Evolutionary conservation across 2,888 invertebrate genomes (phyloP).

Genomic region (Flexamia atlantica): DNA sequence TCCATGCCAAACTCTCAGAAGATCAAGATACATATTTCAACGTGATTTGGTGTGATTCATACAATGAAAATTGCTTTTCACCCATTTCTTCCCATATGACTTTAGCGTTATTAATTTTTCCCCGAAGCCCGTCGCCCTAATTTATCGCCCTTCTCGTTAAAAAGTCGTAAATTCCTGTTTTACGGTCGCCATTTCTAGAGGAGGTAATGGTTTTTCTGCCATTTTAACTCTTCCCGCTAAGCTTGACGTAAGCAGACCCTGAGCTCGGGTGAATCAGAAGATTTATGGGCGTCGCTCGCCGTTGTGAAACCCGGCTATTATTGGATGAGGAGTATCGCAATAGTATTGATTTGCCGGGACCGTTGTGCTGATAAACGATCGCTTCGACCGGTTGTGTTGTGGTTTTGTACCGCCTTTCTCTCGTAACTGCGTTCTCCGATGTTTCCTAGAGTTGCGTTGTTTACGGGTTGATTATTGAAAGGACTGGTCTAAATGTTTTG

Average conservation of each 20-base stretch:
- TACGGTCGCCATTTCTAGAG: background rate
- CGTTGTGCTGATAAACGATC: background rate
- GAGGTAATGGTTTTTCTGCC: background rate
- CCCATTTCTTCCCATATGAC: too few species aligned
- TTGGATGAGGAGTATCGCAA: slow-evolving; percentile 3
- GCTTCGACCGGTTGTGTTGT: too few species aligned
- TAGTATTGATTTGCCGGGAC: background rate
- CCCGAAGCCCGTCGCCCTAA: background rate
- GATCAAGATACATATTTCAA: too few species aligned
- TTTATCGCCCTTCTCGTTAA: background rate
- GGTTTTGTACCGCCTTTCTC: too few species aligned
- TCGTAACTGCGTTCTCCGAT: too few species aligned
- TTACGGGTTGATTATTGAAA: too few species aligned
- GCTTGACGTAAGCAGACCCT: background rate
- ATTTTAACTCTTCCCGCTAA: background rate
- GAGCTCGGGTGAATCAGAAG: slow-evolving; percentile 20
- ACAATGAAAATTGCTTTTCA: too few species aligned
- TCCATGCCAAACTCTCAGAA: too few species aligned
- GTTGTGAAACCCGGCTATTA: background rate
- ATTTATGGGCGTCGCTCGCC: background rate
- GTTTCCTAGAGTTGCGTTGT: too few species aligned
- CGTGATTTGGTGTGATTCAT: too few species aligned
- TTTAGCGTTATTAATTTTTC: background rate
- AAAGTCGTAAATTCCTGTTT: background rate
- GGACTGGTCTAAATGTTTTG: too few species aligned